Evolutionary conservation across 2,797 vertebrate species (phyloP).

Genomic region (Falco rusticolus): DNA sequence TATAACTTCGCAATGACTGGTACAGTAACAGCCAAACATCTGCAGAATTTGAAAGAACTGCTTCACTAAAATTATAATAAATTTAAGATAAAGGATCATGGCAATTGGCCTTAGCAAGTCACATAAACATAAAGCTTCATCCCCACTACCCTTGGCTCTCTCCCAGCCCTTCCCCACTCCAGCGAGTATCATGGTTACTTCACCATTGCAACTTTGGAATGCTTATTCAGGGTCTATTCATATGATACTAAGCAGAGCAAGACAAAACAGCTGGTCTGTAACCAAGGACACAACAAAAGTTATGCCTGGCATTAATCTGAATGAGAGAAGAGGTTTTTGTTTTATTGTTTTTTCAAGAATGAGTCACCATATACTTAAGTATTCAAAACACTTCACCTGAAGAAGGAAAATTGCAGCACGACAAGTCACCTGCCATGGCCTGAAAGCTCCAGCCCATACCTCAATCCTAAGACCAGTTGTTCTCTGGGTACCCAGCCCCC

Average conservation of each 20-base stretch:
- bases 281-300: constrained; percentile 64
- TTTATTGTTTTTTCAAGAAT: constrained; percentile 29
- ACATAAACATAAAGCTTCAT: background rate
- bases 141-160: background rate
- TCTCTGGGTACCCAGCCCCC: background rate
- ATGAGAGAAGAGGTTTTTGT: background rate
- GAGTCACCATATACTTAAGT: constrained; percentile 5
- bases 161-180: background rate
- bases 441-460: background rate
- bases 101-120: background rate
- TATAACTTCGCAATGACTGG: background rate
- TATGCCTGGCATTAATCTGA: constrained; percentile 57
- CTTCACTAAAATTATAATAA: background rate
- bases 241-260: constrained; percentile 47
- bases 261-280: constrained; percentile 71
- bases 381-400: constrained; percentile 56
- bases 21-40: background rate
- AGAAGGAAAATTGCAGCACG: constrained; percentile 13
- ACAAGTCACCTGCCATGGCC: background rate
- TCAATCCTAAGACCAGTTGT: background rate
- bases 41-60: background rate
- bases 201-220: constrained; percentile 51
- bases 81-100: background rate
- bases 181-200: constrained; percentile 40
- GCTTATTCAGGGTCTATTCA: constrained; percentile 64